Evolutionary conservation across 2,113 vertebrate species (phyloP).

Genomic region (Neogobius melanostomus): DNA sequence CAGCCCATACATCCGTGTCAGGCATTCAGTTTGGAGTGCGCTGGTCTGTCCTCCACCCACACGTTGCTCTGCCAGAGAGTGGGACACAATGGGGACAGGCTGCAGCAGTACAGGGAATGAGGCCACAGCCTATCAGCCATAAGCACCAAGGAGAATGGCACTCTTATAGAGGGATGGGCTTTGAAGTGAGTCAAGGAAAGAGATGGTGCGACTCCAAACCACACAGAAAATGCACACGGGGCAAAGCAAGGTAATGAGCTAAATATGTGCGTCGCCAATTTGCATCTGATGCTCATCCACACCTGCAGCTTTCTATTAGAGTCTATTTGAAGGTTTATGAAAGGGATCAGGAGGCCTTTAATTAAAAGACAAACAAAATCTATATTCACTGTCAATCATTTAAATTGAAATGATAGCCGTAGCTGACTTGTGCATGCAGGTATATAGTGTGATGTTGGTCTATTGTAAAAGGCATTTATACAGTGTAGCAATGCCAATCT

Average conservation of each 20-base stretch:
- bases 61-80: conserved; percentile 63
- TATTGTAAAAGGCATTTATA: conserved; percentile 38
- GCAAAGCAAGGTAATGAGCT: conserved; percentile 38
- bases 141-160: conserved; percentile 76
- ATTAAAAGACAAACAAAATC: conserved; percentile 43
- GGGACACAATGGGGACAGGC: conserved; percentile 77
- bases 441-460: conserved; percentile 15
- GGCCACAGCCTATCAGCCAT: conserved; percentile 72
- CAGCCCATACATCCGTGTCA: conserved; percentile 73
- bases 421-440: conserved; percentile 20
- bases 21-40: conserved; percentile 64
- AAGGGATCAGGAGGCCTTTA: conserved; percentile 56
- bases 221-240: conserved; percentile 45
- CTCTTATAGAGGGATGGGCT: conserved; percentile 59
- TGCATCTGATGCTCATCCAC: conserved; percentile 56
- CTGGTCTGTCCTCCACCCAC: conserved; percentile 74
- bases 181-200: conserved; percentile 68
- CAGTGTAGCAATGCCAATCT: conserved; percentile 12
- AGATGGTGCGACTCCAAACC: conserved; percentile 52
- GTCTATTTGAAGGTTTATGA: conserved; percentile 29
- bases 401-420: conserved; percentile 46
- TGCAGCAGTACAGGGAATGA: conserved; percentile 70
- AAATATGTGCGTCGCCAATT: conserved; percentile 43
- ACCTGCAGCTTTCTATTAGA: conserved; percentile 45
- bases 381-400: conserved; percentile 43